Evolutionary conservation across 2,113 vertebrate species (phyloP), one percentile per base, ranked within the genome.

Genomic region (Anoura caudifer): DNA sequence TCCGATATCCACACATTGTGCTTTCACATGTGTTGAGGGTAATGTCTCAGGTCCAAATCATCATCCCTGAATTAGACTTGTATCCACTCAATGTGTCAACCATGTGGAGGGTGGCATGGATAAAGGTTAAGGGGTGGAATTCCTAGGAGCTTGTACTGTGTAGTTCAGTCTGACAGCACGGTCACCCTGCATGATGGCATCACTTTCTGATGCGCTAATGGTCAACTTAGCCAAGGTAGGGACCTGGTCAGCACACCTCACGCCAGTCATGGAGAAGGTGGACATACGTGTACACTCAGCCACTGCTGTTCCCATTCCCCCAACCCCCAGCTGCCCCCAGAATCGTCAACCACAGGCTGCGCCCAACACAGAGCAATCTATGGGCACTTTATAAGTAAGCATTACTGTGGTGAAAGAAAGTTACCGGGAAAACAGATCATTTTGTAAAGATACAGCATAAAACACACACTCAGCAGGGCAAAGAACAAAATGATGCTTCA

Each of bases 291-390:
- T 16, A 4, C 43, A 2, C 70, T 26, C 80, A 47, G 26, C 70
- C 47, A 31, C 33, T 1, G 0, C 36, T 7, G 1, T 16, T 33
- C 10, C 22, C 1, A 6, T 10, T 20, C 22, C 0, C 0, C 24
- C 41, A 2, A 11, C 67, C 31, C 24, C 28, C 10, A 0, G 33
- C 52, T 7, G 82, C 24, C 82, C 38, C 43, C 87, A 16, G 31
- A 7, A 26, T 1, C 17, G 31, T 47, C 33, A 1, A 7, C 22
- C 36, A 8, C 15, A 3, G 19, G 24, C 38, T 4, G 16, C 31
- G 17, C 38, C 24, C 13, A 1, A 26, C 26, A 0, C 0, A 2
- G 0, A 52, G n/a, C 38, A 1, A 28, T 24, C 11, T 3, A 0
- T 3, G 5, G 20, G 31, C 3, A 7, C 79, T 41, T 65, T 36